phyloP scores from a whole-genome alignment of 1,140 invertebrate species.

The Melitaea cinxia region DNA sequence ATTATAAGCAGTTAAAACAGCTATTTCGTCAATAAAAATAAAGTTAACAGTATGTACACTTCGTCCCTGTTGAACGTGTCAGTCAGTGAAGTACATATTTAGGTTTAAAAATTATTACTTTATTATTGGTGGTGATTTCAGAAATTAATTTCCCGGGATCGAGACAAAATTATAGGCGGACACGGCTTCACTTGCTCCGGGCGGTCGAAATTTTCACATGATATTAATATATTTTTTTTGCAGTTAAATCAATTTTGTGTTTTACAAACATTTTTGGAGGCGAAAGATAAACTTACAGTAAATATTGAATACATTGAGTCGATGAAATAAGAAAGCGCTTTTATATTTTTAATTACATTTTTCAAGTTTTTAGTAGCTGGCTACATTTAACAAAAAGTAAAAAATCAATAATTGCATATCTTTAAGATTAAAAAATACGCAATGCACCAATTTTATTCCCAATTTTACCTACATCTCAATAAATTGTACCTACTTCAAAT shows the following conservation, averaged over 20 bases:
- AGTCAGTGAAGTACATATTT: constrained; percentile 59
- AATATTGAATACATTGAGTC: not conserved
- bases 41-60: not conserved
- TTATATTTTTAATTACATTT: not conserved
- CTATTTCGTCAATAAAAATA: not conserved
- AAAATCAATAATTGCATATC: too few species aligned
- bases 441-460: too few species aligned
- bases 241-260: constrained; percentile 23
- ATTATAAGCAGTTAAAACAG: too few species aligned
- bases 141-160: constrained; percentile 78
- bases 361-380: too few species aligned
- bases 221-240: constrained; percentile 25
- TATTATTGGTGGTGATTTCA: constrained; percentile 73
- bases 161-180: constrained; percentile 64
- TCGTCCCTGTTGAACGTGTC: constrained; percentile 49
- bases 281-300: not conserved
- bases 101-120: constrained; percentile 75
- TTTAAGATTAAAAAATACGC: too few species aligned
- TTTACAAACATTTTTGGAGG: constrained; percentile 1
- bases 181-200: constrained; percentile 30
- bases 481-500: too few species aligned
- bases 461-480: too few species aligned
- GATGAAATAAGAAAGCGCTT: not conserved
- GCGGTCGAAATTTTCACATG: constrained; percentile 33
- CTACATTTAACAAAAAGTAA: too few species aligned